Conservation (phyloP, 1,140 invertebrate genomes). For the Battus philenor region DNA sequence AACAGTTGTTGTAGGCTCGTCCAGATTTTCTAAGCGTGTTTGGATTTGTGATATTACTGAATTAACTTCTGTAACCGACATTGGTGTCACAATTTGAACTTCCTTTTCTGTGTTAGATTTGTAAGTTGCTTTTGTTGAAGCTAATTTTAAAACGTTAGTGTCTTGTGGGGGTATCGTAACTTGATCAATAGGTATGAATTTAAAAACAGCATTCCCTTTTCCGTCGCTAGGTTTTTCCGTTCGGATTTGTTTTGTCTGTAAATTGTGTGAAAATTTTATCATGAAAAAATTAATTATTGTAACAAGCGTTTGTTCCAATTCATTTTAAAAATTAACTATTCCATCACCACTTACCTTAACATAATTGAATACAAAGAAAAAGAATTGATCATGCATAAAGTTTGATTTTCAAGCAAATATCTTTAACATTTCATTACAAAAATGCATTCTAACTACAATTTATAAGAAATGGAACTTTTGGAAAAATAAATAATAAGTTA, state of each 20-base stretch:
- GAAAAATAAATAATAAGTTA: slow-evolving; percentile 14
- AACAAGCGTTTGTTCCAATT: slow-evolving; percentile 1
- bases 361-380: slow-evolving; percentile 14
- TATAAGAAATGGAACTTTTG: no score
- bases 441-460: slow-evolving; percentile 9
- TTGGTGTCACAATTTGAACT: slow-evolving; percentile 25
- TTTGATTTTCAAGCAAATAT: no score
- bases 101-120: slow-evolving; percentile 32
- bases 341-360: slow-evolving; percentile 44
- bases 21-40: slow-evolving; percentile 31
- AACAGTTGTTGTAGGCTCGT: slow-evolving; percentile 33
- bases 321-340: slow-evolving; percentile 2
- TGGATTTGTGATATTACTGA: slow-evolving; percentile 46
- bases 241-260: slow-evolving; percentile 73
- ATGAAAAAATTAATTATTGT: slow-evolving; percentile 5
- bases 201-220: slow-evolving; percentile 59
- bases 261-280: slow-evolving; percentile 31
- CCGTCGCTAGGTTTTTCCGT: slow-evolving; percentile 67
- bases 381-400: slow-evolving; percentile 18
- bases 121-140: slow-evolving; percentile 44
- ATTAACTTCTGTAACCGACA: slow-evolving; percentile 34
- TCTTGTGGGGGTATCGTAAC: slow-evolving; percentile 50
- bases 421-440: no score
- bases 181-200: slow-evolving; percentile 73
- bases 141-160: slow-evolving; percentile 66